Conservation (phyloP, 2,888 invertebrate species). For the Epirrhoe alternata region DNA sequence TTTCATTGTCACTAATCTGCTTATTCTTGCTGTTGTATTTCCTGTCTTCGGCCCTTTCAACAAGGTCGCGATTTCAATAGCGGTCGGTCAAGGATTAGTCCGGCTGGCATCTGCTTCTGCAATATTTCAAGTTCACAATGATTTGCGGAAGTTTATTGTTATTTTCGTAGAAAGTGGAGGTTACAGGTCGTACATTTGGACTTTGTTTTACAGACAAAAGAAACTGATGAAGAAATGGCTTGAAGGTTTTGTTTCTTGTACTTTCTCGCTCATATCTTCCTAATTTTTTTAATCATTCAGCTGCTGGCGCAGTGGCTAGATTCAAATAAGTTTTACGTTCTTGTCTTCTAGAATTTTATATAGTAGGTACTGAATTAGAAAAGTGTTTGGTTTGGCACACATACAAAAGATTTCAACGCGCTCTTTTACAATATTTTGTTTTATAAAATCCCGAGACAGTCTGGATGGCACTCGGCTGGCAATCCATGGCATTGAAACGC, state of each 20-base stretch:
- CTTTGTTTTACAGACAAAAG: conserved; percentile 45
- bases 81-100: conserved; percentile 57
- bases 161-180: conserved; percentile 69
- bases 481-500: too few relatives aligned
- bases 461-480: too few relatives aligned
- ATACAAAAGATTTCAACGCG: conserved; percentile 21
- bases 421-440: not conserved
- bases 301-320: too few relatives aligned
- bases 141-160: conserved; percentile 64
- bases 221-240: conserved; percentile 37
- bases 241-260: conserved; percentile 27
- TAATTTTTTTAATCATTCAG: not conserved
- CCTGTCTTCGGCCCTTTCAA: conserved; percentile 18
- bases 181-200: conserved; percentile 64
- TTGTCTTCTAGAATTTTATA: too few relatives aligned
- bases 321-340: too few relatives aligned
- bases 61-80: conserved; percentile 28
- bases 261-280: conserved; percentile 5
- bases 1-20: conserved; percentile 23
- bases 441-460: not conserved
- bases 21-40: conserved; percentile 10
- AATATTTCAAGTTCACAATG: conserved; percentile 65
- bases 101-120: conserved; percentile 39
- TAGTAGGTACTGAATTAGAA: too few relatives aligned
- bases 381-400: not conserved